Evolutionary conservation across 2,113 vertebrate genomes (phyloP).

Genomic region (Abramis brama): DNA sequence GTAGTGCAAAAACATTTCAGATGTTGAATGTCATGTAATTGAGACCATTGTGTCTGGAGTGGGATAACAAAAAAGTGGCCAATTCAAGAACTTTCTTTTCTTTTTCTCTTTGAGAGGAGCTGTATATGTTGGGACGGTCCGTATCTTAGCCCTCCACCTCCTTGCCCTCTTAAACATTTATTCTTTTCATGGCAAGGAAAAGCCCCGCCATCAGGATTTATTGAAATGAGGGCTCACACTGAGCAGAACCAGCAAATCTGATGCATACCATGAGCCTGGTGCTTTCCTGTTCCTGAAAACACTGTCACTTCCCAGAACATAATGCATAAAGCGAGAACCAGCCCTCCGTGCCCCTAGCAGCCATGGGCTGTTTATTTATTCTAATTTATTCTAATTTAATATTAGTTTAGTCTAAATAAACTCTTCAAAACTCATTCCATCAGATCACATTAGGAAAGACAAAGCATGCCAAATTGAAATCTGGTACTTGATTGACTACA

Average conservation of each 20-base stretch:
- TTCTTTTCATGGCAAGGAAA: conserved; percentile 16
- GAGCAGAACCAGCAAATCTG: conserved; percentile 36
- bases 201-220: not conserved
- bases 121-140: not conserved
- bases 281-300: conserved; percentile 32
- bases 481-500: conserved; percentile 20
- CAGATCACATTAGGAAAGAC: conserved; percentile 3
- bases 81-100: not conserved
- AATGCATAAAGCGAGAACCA: conserved; percentile 23
- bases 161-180: not conserved
- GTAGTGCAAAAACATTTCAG: conserved; percentile 23
- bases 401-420: conserved; percentile 56
- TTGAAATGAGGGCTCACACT: conserved; percentile 26
- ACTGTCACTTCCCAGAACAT: conserved; percentile 44
- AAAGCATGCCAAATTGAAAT: conserved; percentile 8
- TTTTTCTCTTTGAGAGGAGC: not conserved
- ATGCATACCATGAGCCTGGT: conserved; percentile 29
- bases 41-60: not conserved
- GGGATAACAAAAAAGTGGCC: not conserved
- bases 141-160: not conserved
- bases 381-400: conserved; percentile 50
- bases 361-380: conserved; percentile 36
- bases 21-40: not conserved
- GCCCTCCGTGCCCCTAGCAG: not conserved
- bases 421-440: conserved; percentile 38